A percentile compares a stretch with the other conserved stretches of the same genome.
These are phyloP conservation scores for Puma concolor DNA, from an alignment of 2,113 vertebrate species.

Conservation along the genomic window DNA sequence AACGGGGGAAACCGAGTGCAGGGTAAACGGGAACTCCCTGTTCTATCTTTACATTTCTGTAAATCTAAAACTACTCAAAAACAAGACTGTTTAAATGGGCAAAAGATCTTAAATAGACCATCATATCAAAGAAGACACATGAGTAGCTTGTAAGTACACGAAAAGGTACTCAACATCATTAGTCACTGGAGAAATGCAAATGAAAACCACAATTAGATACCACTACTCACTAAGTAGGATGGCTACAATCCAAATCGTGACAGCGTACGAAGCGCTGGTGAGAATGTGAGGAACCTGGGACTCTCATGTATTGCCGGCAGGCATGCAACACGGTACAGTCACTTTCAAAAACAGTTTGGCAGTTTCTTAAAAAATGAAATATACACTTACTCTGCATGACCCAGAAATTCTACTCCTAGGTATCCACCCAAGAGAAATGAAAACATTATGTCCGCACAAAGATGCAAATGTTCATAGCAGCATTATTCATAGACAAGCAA, in stretches of 20 bases:
- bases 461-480: neutral
- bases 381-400: neutral
- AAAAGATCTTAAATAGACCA: neutral
- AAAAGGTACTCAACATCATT: neutral
- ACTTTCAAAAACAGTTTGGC: neutral
- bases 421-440: neutral
- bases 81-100: neutral
- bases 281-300: neutral
- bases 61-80: constrained; percentile 7
- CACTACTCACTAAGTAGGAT: neutral
- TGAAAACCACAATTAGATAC: neutral
- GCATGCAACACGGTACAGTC: neutral
- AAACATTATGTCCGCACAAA: neutral
- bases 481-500: neutral
- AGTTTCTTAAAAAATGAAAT: neutral
- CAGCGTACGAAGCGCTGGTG: neutral
- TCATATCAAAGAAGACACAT: neutral
- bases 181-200: neutral
- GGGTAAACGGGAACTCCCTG: neutral
- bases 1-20: neutral
- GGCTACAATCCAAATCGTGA: neutral
- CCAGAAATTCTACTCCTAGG: neutral
- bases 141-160: neutral
- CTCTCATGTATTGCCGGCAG: neutral
- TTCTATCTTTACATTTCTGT: neutral